These are phyloP conservation scores for Microcebus tavaratra DNA, from an alignment of 2,113 vertebrate species.

Conservation along the genomic window DNA sequence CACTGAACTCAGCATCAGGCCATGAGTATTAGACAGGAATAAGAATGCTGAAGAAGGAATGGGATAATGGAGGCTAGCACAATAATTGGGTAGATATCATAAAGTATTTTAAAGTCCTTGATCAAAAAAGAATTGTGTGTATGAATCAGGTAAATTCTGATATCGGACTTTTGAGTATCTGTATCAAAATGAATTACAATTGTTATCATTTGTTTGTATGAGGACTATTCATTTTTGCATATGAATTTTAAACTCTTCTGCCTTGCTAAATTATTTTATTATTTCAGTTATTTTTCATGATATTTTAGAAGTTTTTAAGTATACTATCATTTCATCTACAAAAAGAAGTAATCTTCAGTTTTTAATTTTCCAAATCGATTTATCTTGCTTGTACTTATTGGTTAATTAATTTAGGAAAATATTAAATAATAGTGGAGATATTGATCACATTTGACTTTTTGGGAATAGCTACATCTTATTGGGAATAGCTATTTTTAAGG, in stretches of 20 bases:
- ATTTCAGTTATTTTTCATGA: neutral
- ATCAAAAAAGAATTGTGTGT: neutral
- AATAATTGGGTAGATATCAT: neutral
- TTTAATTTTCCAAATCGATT: neutral
- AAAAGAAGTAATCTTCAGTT: neutral
- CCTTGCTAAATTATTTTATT: neutral
- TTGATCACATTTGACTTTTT: neutral
- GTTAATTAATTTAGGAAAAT: neutral
- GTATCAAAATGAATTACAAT: neutral
- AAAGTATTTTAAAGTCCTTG: neutral
- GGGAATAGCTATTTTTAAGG: neutral
- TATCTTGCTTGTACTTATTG: neutral
- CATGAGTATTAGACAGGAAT: neutral
- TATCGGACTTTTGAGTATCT: neutral
- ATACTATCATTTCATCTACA: neutral
- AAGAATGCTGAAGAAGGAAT: neutral
- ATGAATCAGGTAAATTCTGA: neutral
- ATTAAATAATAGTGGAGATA: neutral
- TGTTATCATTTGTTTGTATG: neutral
- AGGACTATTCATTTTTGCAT: neutral
- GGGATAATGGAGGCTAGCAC: neutral
- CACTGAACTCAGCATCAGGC: neutral
- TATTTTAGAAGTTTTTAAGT: no score
- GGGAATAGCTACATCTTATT: neutral
- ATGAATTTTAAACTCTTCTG: neutral